Base-by-base conservation (phyloP, 2,888 invertebrate genomes). In the Drosophila mercatorum region DNA sequence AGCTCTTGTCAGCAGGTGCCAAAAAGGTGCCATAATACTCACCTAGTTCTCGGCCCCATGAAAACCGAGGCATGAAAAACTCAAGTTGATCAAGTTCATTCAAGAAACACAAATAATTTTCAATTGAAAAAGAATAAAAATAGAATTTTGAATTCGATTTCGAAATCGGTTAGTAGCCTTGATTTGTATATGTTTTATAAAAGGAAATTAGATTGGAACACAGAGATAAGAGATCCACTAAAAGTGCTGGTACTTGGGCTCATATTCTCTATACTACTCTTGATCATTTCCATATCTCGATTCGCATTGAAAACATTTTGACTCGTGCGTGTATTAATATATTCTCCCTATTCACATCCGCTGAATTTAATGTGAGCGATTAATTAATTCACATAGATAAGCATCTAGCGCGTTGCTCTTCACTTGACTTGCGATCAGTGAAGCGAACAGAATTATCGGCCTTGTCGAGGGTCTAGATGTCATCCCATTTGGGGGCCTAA, bases 371-470 rank as follows among this genome's bases (percentile, higher is more conserved):
- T 51, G 51, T 38, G 52, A 38, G 52, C 38, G 38, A 4, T 53
- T 12, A 26, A 63, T 67, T 62, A 67, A 47, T 53, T 67, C 26
- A 28, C 38, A 55, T 40, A 31, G 43, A 52, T 47, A 31, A 38
- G 52, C 36, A 44, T 17, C 28, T 40, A 36, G 41, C 57, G 51
- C 47, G n/a, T 8, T 34, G 5, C 14, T 34, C 17, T 34, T 44
- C 55, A 56, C 75, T 67, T 64, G 71, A 69, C 28, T 41, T 56
- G 67, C 51, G 73, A 67, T 65, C 63, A 36, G 52, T 12, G 43
- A 36, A 26, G 68, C n/a, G 62, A 67, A 49, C 60, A 68, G 60
- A 71, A 52, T 72, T 75, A 78, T 81, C 70, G 64, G 44, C 59
- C 55, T 55, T 55, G 41, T 6, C 17, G 41, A n/a, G 22, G 34